These are phyloP conservation scores for Harpagifer antarcticus DNA, from an alignment of 2,797 vertebrate genomes.

Conservation along the genomic window DNA sequence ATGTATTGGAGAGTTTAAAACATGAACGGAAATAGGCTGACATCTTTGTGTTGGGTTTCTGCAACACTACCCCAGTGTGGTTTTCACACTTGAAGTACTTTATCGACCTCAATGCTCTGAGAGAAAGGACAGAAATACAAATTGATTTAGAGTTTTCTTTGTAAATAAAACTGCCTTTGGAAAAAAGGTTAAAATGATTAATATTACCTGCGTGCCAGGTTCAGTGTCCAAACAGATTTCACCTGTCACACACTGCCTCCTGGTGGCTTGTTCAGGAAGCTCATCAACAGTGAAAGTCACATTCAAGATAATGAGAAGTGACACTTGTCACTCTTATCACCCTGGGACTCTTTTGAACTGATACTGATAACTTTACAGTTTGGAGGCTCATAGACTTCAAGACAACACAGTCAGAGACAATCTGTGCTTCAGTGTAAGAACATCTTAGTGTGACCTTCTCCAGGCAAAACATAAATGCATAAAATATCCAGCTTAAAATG, in stretches of 20 bases:
- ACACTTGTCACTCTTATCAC: conserved; percentile 30
- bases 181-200: conserved; percentile 9
- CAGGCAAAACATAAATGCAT: neutral
- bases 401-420: conserved; percentile 29
- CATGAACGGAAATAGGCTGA: conserved; percentile 20
- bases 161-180: conserved; percentile 1
- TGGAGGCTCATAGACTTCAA: conserved; percentile 26
- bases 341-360: conserved; percentile 21
- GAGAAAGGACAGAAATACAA: neutral
- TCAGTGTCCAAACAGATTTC: conserved; percentile 4
- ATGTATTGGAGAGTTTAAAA: conserved; percentile 41
- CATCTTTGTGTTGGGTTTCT: conserved; percentile 25
- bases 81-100: neutral
- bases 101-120: conserved; percentile 15
- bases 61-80: neutral
- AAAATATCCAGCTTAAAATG: neutral
- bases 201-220: conserved; percentile 21
- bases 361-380: conserved; percentile 17
- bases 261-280: conserved; percentile 58
- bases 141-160: neutral
- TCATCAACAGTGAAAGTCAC: conserved; percentile 11
- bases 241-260: conserved; percentile 77
- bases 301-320: conserved; percentile 31
- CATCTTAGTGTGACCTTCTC: neutral
- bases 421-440: conserved; percentile 3